Evolutionary conservation across 2,797 vertebrate genomes (phyloP).

Genomic region (Melanogrammus aeglefinus): DNA sequence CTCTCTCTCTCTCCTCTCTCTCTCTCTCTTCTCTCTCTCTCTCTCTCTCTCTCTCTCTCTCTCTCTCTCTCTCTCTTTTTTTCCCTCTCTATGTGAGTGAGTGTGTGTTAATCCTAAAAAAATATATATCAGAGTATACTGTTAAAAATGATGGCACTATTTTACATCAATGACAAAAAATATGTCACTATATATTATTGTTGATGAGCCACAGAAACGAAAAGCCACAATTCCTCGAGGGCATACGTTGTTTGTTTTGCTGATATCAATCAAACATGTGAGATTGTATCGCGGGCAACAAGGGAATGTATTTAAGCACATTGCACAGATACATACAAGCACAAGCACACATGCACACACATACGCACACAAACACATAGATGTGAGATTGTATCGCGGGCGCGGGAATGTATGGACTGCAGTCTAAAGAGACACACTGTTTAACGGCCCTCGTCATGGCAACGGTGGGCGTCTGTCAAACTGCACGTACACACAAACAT

Average conservation of each 20-base stretch:
- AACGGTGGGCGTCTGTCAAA: slow-evolving; percentile 47
- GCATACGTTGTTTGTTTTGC: background rate
- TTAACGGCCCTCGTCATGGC: slow-evolving; percentile 47
- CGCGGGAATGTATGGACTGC: slow-evolving; percentile 59
- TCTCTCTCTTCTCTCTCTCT: slow-evolving; percentile 12
- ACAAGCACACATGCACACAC: background rate
- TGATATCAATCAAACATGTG: too few species aligned
- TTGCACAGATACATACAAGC: background rate
- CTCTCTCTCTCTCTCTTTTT: background rate
- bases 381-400: slow-evolving; percentile 63
- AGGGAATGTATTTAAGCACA: too few species aligned
- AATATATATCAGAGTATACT: too few species aligned
- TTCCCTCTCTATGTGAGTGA: too few species aligned
- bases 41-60: background rate
- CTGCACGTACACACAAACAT: slow-evolving; percentile 64
- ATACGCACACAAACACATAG: slow-evolving; percentile 35
- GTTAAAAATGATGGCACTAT: too few species aligned
- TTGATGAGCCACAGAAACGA: background rate
- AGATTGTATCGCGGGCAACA: too few species aligned
- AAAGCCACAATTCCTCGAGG: background rate
- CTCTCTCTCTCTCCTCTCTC: background rate
- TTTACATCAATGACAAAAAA: too few species aligned
- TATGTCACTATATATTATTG: background rate
- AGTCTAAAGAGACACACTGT: slow-evolving; percentile 46
- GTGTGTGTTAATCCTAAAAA: too few species aligned